Evolutionary conservation across 2,888 invertebrate species (phyloP).

Genomic region (Psylliodes chrysocephalus): DNA sequence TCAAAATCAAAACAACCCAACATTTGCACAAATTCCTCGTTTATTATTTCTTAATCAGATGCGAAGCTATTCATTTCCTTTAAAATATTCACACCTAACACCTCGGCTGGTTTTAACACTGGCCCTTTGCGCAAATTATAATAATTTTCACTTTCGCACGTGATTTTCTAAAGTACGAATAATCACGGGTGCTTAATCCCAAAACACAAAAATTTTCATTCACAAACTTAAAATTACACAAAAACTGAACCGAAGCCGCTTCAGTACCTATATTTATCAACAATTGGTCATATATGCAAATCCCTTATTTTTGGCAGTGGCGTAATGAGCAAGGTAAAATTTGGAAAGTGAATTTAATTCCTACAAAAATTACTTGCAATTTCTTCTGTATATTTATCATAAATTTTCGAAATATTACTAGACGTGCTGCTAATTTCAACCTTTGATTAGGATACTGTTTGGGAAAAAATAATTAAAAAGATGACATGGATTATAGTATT

Average conservation of each 20-base stretch:
- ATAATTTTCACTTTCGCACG: slow-evolving; percentile 32
- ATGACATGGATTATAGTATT: no score
- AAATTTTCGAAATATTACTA: no score
- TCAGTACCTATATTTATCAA: slow-evolving; percentile 14
- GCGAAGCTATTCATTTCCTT: neutral
- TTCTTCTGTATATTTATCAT: no score
- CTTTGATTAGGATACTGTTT: no score
- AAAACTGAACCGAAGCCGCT: slow-evolving; percentile 13
- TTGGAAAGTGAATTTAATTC: no score
- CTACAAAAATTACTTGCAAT: no score
- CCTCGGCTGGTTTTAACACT: neutral
- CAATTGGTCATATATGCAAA: slow-evolving; percentile 29
- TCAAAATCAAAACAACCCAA: no score
- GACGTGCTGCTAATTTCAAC: no score
- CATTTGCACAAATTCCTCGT: neutral
- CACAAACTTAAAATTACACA: slow-evolving; percentile 18
- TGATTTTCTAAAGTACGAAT: slow-evolving; percentile 18
- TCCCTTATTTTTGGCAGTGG: slow-evolving; percentile 22
- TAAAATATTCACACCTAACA: slow-evolving; percentile 22
- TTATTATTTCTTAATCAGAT: neutral
- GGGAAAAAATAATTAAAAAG: no score
- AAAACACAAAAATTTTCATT: slow-evolving; percentile 24
- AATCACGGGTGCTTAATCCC: slow-evolving; percentile 12
- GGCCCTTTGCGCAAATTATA: slow-evolving; percentile 9
- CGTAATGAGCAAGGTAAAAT: no score